phyloP scores from a whole-genome alignment of 2,797 vertebrate species.

The Cephalopachus bancanus region DNA sequence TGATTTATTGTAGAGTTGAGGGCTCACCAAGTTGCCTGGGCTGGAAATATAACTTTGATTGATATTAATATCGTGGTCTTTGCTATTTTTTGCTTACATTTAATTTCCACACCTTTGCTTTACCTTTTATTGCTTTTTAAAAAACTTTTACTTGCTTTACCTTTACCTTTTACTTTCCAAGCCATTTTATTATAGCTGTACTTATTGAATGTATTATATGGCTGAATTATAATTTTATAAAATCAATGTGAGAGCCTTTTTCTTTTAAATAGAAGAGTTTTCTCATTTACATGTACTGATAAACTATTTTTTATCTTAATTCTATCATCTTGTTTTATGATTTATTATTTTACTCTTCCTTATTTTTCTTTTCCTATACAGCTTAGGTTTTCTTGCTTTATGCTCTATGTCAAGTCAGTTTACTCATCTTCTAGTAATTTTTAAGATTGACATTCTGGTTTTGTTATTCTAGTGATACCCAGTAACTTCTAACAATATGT shows the following conservation, averaged over 20 bases:
- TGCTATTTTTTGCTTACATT: neutral
- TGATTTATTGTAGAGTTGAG: too few relatives aligned
- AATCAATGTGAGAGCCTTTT: neutral
- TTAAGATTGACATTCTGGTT: constrained; percentile 4
- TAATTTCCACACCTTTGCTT: neutral
- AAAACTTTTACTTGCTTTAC: too few relatives aligned
- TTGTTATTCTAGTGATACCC: constrained; percentile 23
- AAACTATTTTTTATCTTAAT: neutral
- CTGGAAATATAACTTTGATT: neutral
- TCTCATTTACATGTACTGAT: constrained; percentile 13
- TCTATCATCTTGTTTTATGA: neutral
- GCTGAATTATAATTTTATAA: neutral
- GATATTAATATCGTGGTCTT: neutral
- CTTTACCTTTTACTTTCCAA: neutral
- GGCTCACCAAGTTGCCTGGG: too few relatives aligned
- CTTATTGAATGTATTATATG: neutral
- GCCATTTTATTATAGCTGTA: constrained; percentile 6
- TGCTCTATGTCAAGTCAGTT: neutral
- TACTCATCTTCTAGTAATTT: neutral
- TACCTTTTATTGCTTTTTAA: neutral
- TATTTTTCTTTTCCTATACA: neutral
- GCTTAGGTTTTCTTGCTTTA: constrained; percentile 42
- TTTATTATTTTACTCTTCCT: neutral
- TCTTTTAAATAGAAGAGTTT: constrained; percentile 42
- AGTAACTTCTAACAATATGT: constrained; percentile 52